Evolutionary conservation across 2,797 vertebrate species (phyloP), one percentile per base, ranked within the genome.

Genomic region (Leontopithecus rosalia): DNA sequence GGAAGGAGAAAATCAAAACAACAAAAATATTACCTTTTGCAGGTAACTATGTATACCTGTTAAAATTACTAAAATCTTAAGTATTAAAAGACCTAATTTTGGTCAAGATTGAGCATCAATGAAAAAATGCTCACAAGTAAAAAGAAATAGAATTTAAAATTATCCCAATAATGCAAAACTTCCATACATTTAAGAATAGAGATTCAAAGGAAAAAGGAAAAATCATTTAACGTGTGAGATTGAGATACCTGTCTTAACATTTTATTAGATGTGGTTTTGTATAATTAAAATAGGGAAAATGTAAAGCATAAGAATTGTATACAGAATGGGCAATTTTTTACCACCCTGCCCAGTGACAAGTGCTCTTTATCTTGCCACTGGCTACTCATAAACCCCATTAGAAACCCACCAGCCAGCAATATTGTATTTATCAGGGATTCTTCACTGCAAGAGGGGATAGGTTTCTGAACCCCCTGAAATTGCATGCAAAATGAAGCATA

Each of bases 51-150:
- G 46, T 84, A 84, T 19, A 70, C 17, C 41, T 67, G 77, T 67
- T 84, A 83, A 52, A 64, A 76, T 89, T 91, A 83, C 41, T 91
- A 83, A 39, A 64, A 92, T 85, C 58, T 85, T 83, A 76, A 83
- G 36, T 81, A 87, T 75, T 36, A 92, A 82, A 75, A 88, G 24
- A 46, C 30, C 55, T 88, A 95, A 88, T 82, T 82, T 76, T 88
- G 46, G 67, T 82, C 52, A 88, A 88, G 55, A 75, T 36, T 39
- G 17, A 76, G 36, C 14, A 80, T 73, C 48, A 82, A 33, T 22
- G 67, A 90, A 88, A 79, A 14, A 88, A 57, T 76, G 84, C 11
- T 87, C 82, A 83, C 19, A 88, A 52, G 20, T 52, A 88, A 39
- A 86, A 81, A 81, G 43, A 91, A 67, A 76, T 2, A 92, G 55